These are phyloP conservation scores for Hirtodrosophila cameraria DNA, from an alignment of 2,888 invertebrate species.

Conservation along the genomic window DNA sequence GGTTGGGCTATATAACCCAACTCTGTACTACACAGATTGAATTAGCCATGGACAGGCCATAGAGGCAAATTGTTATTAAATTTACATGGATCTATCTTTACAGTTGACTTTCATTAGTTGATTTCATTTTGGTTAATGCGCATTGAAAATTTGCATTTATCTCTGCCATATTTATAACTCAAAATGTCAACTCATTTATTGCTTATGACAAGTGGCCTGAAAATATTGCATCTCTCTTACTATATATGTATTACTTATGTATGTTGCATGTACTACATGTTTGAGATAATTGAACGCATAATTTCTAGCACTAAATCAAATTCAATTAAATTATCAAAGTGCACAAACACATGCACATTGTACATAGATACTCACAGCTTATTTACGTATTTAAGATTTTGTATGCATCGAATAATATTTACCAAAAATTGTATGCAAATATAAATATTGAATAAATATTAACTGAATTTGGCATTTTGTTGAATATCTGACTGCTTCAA, in stretches of 20 bases:
- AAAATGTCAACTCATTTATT: conserved; percentile 22
- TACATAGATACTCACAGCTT: too few relatives aligned
- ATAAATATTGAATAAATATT: conserved; percentile 1
- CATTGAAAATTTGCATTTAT: conserved; percentile 42
- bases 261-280: too few relatives aligned
- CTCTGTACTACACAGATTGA: conserved; percentile 49
- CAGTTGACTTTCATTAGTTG: conserved; percentile 64
- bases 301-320: conserved; percentile 34
- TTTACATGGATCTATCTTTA: conserved; percentile 55
- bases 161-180: conserved; percentile 32
- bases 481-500: background rate
- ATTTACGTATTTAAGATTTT: background rate
- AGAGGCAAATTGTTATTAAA: conserved; percentile 63
- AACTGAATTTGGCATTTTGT: background rate
- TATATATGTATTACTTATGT: too few relatives aligned
- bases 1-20: conserved; percentile 13
- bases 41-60: conserved; percentile 42
- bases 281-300: conserved; percentile 18
- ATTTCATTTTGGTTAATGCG: conserved; percentile 67
- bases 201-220: conserved; percentile 7
- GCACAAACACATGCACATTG: background rate
- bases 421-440: conserved; percentile 3
- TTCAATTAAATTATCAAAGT: conserved; percentile 40
- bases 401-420: conserved; percentile 8
- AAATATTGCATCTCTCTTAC: background rate